Conservation (phyloP, 92 coral and sea anemone species). For the Pocillopora grandis region DNA sequence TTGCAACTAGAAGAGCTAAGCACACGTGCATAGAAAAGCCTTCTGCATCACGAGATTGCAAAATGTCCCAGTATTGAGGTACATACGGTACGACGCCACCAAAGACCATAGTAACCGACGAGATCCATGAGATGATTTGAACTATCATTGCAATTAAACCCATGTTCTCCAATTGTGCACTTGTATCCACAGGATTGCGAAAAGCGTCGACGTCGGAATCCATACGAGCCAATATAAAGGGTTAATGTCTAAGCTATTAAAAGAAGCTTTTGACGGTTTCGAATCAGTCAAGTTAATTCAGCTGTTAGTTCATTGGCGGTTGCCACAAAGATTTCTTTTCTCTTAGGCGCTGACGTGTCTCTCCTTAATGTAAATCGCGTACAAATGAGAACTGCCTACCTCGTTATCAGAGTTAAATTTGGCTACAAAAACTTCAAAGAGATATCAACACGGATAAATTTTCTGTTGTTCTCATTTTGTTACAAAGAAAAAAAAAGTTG, state of each 20-base stretch:
- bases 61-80: slow-evolving; percentile 96
- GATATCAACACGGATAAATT: no score
- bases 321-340: neutral
- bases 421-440: no score
- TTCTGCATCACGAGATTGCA: slow-evolving; percentile 77
- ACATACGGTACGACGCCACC: slow-evolving; percentile 97
- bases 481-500: no score
- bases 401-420: no score
- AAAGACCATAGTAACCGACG: slow-evolving; percentile 92
- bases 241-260: neutral
- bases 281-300: no score
- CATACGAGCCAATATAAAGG: slow-evolving; percentile 5
- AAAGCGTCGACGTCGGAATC: slow-evolving; percentile 18
- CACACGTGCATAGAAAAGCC: slow-evolving; percentile 96
- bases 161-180: slow-evolving; percentile 15
- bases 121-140: slow-evolving; percentile 74
- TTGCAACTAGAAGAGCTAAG: slow-evolving; percentile 89
- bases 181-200: slow-evolving; percentile 12
- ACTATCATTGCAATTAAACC: slow-evolving; percentile 18
- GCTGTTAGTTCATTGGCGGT: neutral
- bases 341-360: neutral
- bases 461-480: no score
- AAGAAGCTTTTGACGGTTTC: neutral
- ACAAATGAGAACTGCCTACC: no score
- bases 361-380: no score